A percentile compares a stretch with the other conserved stretches of the same genome.
These are phyloP conservation scores for Scophthalmus maximus DNA, from an alignment of 2,113 vertebrate genomes.

Conservation along the genomic window DNA sequence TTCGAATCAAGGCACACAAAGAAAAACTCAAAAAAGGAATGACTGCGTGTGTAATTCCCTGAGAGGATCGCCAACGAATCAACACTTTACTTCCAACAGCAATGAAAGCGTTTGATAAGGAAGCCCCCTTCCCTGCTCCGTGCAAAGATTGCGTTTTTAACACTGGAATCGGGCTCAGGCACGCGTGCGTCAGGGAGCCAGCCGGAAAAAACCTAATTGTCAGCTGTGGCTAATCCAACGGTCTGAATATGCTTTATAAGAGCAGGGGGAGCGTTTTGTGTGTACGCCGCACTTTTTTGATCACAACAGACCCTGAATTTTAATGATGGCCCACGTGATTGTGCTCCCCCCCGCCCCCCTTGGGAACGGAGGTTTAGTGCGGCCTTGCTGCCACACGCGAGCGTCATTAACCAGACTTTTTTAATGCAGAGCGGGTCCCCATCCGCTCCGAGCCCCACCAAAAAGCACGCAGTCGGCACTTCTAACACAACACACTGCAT, in stretches of 20 bases:
- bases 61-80: background rate
- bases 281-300: conserved; percentile 52
- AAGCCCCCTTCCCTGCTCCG: conserved; percentile 2
- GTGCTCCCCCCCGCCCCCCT: conserved; percentile 27
- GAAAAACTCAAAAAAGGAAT: too few species aligned
- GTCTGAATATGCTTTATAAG: conserved; percentile 66
- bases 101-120: conserved; percentile 26
- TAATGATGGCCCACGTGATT: conserved; percentile 45
- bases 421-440: conserved; percentile 9
- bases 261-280: conserved; percentile 37
- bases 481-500: conserved; percentile 56
- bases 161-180: conserved; percentile 33
- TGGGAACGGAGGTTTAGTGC: conserved; percentile 45
- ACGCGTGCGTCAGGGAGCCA: conserved; percentile 36
- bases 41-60: too few species aligned
- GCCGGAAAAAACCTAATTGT: conserved; percentile 60
- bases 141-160: conserved; percentile 34
- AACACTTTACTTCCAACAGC: conserved; percentile 29
- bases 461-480: conserved; percentile 28
- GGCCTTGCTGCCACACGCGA: conserved; percentile 38
- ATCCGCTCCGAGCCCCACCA: conserved; percentile 33
- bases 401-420: conserved; percentile 51
- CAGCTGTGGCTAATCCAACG: conserved; percentile 64
- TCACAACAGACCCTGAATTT: conserved; percentile 52
- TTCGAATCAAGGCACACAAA: background rate